A percentile compares a stretch with the other conserved stretches of the same genome.
Evolutionary conservation across 2,888 invertebrate genomes (phyloP).

Genomic region (Caenorhabditis sp.): DNA sequence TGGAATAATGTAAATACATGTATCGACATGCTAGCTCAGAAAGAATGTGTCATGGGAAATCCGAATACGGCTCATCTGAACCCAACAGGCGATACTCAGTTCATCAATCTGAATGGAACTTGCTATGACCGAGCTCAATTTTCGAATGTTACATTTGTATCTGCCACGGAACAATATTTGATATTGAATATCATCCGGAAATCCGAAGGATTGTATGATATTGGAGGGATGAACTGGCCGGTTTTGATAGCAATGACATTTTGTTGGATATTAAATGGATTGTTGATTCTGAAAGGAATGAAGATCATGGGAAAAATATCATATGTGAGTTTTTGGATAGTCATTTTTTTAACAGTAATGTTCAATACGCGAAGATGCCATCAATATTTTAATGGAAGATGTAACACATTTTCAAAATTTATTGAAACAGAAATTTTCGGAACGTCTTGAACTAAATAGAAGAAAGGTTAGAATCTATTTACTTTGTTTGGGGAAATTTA

Average conservation of each 20-base stretch:
- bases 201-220: slow-evolving; percentile 41
- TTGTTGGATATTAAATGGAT: slow-evolving; percentile 53
- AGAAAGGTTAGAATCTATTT: too few species aligned
- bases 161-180: slow-evolving; percentile 31
- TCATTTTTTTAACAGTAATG: neutral
- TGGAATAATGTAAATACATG: slow-evolving; percentile 35
- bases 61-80: too few species aligned
- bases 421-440: too few species aligned
- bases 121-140: neutral
- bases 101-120: neutral
- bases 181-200: slow-evolving; percentile 47
- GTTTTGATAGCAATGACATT: slow-evolving; percentile 30
- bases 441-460: too few species aligned
- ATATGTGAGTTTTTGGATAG: slow-evolving; percentile 17
- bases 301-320: slow-evolving; percentile 53
- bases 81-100: neutral
- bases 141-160: slow-evolving; percentile 8
- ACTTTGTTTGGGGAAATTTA: too few species aligned
- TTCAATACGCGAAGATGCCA: too few species aligned
- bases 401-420: too few species aligned
- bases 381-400: too few species aligned
- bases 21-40: neutral
- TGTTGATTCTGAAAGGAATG: slow-evolving; percentile 63
- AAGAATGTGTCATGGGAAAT: neutral
- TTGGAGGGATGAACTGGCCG: slow-evolving; percentile 53